These are phyloP conservation scores for Hippocampus mohnikei DNA, from an alignment of 2,113 vertebrate species.

Conservation along the genomic window DNA sequence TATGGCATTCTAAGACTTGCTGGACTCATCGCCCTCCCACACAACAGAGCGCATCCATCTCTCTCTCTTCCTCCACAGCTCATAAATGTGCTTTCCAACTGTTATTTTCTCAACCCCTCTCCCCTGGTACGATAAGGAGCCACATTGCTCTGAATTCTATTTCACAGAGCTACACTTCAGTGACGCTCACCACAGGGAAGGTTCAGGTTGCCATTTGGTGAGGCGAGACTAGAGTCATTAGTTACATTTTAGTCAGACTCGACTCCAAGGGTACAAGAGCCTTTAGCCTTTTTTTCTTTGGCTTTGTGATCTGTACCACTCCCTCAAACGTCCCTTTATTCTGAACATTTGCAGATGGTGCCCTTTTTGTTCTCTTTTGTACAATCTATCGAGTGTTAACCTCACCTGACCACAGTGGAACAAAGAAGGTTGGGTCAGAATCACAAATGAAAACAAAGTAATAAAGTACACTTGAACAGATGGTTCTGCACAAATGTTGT, in stretches of 20 bases:
- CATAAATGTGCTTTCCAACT: conserved; percentile 65
- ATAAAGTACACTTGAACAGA: conserved; percentile 33
- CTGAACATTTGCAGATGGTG: conserved; percentile 48
- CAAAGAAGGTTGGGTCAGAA: conserved; percentile 24
- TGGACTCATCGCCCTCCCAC: conserved; percentile 65
- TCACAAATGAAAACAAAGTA: conserved; percentile 23
- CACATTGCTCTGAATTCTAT: conserved; percentile 61
- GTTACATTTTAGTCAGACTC: conserved; percentile 71
- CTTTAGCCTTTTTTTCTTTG: conserved; percentile 31
- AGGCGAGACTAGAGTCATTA: conserved; percentile 63
- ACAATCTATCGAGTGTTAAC: conserved; percentile 20
- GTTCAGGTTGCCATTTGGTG: conserved; percentile 65
- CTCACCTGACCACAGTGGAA: conserved; percentile 33
- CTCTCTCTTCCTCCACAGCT: conserved; percentile 54
- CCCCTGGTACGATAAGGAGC: conserved; percentile 48
- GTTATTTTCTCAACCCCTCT: conserved; percentile 60
- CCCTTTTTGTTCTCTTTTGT: conserved; percentile 47
- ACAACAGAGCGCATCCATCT: conserved; percentile 61
- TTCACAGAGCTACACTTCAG: conserved; percentile 66
- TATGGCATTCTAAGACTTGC: conserved; percentile 68
- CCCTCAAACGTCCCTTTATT: conserved; percentile 16
- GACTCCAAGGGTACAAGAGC: conserved; percentile 43
- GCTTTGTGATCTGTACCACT: conserved; percentile 19
- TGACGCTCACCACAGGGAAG: conserved; percentile 63
- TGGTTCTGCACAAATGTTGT: conserved; percentile 27